Evolutionary conservation across 2,113 vertebrate species (phyloP).

Genomic region (Helogale parvula): DNA sequence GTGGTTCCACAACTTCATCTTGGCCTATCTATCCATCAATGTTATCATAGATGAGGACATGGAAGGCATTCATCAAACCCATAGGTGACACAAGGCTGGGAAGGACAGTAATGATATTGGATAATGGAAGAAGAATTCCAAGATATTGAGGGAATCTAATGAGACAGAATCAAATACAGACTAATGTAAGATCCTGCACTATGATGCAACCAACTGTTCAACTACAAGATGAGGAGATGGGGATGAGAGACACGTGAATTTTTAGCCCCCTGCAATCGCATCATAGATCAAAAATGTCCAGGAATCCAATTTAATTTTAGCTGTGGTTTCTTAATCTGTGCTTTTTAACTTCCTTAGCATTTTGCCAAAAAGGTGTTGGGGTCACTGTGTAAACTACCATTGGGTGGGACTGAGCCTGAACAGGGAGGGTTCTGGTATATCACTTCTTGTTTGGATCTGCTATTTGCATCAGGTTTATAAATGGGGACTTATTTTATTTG

Average conservation of each 20-base stretch:
- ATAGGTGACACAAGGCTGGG: constrained; percentile 1
- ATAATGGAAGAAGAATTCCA: constrained; percentile 42
- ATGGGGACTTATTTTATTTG: constrained; percentile 23
- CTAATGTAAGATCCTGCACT: neutral
- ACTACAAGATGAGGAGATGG: neutral
- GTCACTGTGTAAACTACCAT: neutral
- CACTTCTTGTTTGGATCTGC: neutral
- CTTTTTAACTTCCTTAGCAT: constrained; percentile 25
- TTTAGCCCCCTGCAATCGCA: neutral
- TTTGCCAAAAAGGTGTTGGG: neutral
- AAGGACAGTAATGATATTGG: constrained; percentile 29
- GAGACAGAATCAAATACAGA: neutral
- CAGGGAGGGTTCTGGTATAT: neutral
- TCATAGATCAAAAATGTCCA: neutral
- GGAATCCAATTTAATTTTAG: neutral
- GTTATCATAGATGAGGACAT: constrained; percentile 23
- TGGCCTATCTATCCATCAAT: neutral
- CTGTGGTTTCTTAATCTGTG: constrained; percentile 19
- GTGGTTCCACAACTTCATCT: neutral
- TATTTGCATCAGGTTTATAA: neutral
- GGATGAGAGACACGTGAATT: neutral
- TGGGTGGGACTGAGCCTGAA: neutral
- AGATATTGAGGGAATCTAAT: neutral
- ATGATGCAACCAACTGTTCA: neutral
- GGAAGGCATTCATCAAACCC: neutral